These are phyloP conservation scores for Zosterops pallidus DNA, from an alignment of 2,113 vertebrate species.

Conservation along the genomic window DNA sequence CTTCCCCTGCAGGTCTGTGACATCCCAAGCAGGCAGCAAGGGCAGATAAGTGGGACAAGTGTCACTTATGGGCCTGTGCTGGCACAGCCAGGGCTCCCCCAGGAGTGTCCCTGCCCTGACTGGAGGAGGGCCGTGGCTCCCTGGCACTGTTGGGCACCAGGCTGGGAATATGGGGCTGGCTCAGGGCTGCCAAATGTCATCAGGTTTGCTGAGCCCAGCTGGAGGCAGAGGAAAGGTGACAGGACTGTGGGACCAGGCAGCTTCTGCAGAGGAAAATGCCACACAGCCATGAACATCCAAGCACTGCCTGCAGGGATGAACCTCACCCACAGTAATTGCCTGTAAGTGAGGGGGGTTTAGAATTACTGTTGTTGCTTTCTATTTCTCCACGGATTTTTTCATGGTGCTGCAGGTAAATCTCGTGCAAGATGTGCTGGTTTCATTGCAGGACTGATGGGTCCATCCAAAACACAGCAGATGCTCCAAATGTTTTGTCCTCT, in stretches of 20 bases:
- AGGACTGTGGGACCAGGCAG: background rate
- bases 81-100: background rate
- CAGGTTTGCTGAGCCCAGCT: background rate
- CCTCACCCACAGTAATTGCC: accelerated
- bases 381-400: background rate
- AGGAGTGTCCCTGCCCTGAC: background rate
- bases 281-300: accelerated
- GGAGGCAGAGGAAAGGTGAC: background rate
- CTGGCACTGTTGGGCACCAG: background rate
- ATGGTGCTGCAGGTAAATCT: background rate
- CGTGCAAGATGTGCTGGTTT: background rate
- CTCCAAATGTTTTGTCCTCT: background rate
- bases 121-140: accelerated
- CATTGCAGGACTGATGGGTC: background rate
- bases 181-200: background rate
- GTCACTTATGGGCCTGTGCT: background rate
- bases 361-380: background rate
- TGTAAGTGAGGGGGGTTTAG: accelerated
- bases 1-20: background rate
- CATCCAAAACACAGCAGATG: background rate
- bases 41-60: background rate
- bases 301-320: background rate
- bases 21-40: background rate
- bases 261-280: background rate
- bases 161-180: background rate